Conservation (phyloP, 2,888 invertebrate genomes). For the Ennomos erosarius region DNA sequence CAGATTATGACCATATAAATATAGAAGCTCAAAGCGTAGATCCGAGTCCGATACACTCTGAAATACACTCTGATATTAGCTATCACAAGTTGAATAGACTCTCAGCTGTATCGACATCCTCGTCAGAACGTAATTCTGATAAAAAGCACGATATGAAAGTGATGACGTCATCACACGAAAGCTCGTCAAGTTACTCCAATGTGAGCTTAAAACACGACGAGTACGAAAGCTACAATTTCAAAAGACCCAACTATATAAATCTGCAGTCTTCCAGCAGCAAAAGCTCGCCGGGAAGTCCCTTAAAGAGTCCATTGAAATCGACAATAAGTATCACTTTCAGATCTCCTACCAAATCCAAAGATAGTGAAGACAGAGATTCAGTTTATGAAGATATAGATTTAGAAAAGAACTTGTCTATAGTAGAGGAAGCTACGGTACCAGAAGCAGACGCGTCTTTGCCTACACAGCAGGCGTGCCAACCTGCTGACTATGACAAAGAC, state of each 20-base stretch:
- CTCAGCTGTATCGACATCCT: constrained; percentile 76
- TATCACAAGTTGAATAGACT: constrained; percentile 80
- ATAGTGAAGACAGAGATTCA: constrained; percentile 79
- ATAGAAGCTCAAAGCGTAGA: constrained; percentile 61
- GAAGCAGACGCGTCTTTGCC: constrained; percentile 84
- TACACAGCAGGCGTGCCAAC: constrained; percentile 85
- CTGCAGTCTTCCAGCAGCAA: constrained; percentile 76
- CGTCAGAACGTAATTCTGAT: constrained; percentile 65
- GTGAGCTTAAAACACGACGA: constrained; percentile 67
- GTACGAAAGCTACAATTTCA: constrained; percentile 73
- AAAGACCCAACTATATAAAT: constrained; percentile 78
- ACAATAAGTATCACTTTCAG: constrained; percentile 90
- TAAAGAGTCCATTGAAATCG: constrained; percentile 87
- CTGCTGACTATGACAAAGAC: constrained; percentile 64
- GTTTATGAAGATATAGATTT: constrained; percentile 86
- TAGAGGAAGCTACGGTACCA: constrained; percentile 83
- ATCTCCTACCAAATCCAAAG: constrained; percentile 84
- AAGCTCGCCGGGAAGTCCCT: constrained; percentile 72
- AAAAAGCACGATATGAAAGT: constrained; percentile 61
- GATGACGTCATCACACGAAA: constrained; percentile 81
- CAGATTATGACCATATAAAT: constrained; percentile 61
- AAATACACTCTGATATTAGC: constrained; percentile 77
- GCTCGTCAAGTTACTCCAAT: constrained; percentile 75
- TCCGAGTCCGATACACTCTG: constrained; percentile 70
- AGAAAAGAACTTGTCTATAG: constrained; percentile 78